Percentiles rank a stretch among this genome's conserved stretches.
Evolutionary conservation across 2,113 vertebrate genomes (phyloP).

Genomic region (Microcebus tavaratra): DNA sequence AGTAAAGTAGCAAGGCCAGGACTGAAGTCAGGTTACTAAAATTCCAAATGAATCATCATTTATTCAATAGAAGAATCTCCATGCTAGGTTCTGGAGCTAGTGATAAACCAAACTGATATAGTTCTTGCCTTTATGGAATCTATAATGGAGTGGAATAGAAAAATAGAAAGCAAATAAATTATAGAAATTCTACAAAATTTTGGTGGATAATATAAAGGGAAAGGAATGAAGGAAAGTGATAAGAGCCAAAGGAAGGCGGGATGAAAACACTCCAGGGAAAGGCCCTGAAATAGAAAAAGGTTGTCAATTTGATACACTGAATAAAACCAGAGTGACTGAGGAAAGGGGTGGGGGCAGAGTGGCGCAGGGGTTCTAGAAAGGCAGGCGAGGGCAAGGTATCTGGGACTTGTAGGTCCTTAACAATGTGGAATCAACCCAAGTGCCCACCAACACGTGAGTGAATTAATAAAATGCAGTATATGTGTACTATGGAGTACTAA

Average conservation of each 20-base stretch:
- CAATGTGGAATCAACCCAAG: neutral
- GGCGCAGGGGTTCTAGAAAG: neutral
- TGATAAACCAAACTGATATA: neutral
- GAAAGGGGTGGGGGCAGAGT: neutral
- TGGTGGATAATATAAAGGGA: neutral
- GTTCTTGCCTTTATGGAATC: neutral
- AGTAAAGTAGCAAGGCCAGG: neutral
- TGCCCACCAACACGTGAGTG: no score
- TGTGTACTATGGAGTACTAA: no score
- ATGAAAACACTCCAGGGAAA: neutral
- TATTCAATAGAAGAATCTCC: neutral
- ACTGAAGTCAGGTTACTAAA: neutral
- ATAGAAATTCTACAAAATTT: neutral
- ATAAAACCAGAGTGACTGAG: neutral
- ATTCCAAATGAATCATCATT: neutral
- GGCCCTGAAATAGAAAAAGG: neutral
- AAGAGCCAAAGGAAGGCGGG: neutral
- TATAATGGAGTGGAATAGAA: neutral
- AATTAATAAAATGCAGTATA: no score
- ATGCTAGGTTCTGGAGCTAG: neutral
- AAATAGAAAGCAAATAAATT: constrained; percentile 3
- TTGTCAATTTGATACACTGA: neutral
- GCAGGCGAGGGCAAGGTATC: neutral
- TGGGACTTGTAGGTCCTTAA: neutral
- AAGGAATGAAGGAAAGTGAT: neutral